Conservation (phyloP, 2,797 vertebrate species). For the Anas acuta region DNA sequence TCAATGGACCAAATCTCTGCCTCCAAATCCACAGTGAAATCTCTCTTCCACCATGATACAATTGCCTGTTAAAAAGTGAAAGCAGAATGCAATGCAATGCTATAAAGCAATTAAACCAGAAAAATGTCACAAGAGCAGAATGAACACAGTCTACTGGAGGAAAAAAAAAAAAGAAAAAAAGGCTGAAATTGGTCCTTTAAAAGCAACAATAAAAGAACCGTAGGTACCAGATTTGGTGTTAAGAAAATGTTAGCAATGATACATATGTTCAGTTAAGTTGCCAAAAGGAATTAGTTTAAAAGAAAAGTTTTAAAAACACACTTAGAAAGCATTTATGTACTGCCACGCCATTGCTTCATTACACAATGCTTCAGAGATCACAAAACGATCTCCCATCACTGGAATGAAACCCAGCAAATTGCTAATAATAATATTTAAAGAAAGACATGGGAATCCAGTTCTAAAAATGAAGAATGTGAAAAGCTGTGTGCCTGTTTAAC, state of each 20-base stretch:
- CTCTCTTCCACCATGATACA: not conserved
- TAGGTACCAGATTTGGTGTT: not conserved
- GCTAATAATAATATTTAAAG: constrained; percentile 51
- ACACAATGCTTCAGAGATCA: constrained; percentile 44
- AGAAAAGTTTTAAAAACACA: not conserved
- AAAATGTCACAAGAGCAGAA: not conserved
- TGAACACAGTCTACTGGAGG: not conserved
- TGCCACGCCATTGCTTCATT: not conserved
- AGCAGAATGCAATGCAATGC: not conserved
- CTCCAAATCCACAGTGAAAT: not conserved
- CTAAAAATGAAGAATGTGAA: constrained; percentile 48
- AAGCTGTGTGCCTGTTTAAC: constrained; percentile 43
- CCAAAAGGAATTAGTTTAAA: constrained; percentile 6
- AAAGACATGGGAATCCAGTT: constrained; percentile 43
- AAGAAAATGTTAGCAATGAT: constrained; percentile 10
- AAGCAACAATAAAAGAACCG: not conserved
- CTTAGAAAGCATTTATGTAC: not conserved
- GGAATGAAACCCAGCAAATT: constrained; percentile 61
- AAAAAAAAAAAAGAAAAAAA: not conserved
- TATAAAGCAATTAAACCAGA: constrained; percentile 23
- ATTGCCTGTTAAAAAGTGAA: constrained; percentile 35
- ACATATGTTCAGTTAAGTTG: not conserved
- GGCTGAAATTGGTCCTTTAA: not conserved
- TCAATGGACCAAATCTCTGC: not conserved
- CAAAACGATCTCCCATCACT: constrained; percentile 10